Base-by-base conservation (phyloP, 2,113 vertebrate genomes). In the Uria lomvia region DNA sequence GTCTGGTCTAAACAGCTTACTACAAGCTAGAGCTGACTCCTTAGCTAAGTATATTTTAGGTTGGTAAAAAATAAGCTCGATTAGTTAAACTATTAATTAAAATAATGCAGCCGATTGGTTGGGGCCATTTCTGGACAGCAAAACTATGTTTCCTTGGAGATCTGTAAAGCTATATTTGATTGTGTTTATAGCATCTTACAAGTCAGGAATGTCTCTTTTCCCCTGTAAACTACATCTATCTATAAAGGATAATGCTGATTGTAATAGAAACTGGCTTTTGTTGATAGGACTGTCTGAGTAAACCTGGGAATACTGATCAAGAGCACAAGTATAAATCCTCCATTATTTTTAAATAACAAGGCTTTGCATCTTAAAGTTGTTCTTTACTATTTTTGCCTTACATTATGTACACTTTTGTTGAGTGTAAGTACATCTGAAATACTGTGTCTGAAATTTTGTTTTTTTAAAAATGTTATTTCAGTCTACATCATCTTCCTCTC, bases 401-500 rank as follows among this genome's bases (percentile, higher is more conserved):
- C 2, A 1, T 67, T 52, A 60, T 15, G 10, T 78, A 42, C 20
- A 3, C 43, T 71, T 68, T 19, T 45, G 13, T 67, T 78, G 26
- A 8, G 32, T 70, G 3, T 76, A 88, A 86, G 30, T 42, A 58
- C 20, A 30, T 72, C 24, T 73, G 66, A 68, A 78, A 58, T 68
- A 74, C 17, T 42, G 6, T 32, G 30, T 82, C 47, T 36, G 19
- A 92, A 70, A 76, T 15, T 19, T 63, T 49, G 53, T 43, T 85
- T 86, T 92, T 95, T 90, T 76, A 34, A 38, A 82, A 38, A 82
- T 94, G 19, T 88, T 75, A 52, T 96, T 96, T 92, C 93, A 98
- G 98, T 94, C 97, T 94, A 52, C 97, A 21, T 97, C 98, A 6
- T 94, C 98, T 62, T 97, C 98, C 49, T 97, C 98, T 78, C 94